Evolutionary conservation across 2,113 vertebrate species (phyloP).

Genomic region (Ophthalmolycus amberensis): DNA sequence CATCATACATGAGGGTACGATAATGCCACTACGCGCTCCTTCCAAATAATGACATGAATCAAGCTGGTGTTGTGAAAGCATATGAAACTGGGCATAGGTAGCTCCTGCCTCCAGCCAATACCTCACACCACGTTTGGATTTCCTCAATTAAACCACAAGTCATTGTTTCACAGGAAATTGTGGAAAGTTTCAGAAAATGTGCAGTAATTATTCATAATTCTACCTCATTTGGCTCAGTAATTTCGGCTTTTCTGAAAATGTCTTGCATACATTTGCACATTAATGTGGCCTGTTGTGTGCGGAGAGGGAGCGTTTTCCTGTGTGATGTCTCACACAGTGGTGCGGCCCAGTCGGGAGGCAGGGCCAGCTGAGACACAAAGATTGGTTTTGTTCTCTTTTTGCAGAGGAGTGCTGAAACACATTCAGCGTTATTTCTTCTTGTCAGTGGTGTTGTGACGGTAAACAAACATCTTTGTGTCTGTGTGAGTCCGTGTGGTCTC

Average conservation of each 20-base stretch:
- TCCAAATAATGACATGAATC: background rate
- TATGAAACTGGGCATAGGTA: constrained; percentile 25
- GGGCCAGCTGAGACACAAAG: constrained; percentile 98
- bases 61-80: constrained; percentile 20
- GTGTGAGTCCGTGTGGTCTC: background rate
- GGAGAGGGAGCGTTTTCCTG: constrained; percentile 93
- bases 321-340: constrained; percentile 96
- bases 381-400: constrained; percentile 98
- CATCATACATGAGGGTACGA: constrained; percentile 1
- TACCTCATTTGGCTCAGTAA: constrained; percentile 84
- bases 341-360: constrained; percentile 96
- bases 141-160: constrained; percentile 84
- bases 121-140: constrained; percentile 58
- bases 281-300: constrained; percentile 97
- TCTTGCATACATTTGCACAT: constrained; percentile 99
- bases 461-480: constrained; percentile 70
- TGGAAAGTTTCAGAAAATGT: constrained; percentile 97
- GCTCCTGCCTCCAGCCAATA: constrained; percentile 21
- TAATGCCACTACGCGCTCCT: background rate
- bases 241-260: constrained; percentile 84
- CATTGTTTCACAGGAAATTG: constrained; percentile 92
- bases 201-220: constrained; percentile 99
- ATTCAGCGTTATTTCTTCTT: constrained; percentile 87
- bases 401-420: constrained; percentile 95
- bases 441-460: constrained; percentile 59